Evolutionary conservation across 2,797 vertebrate genomes (phyloP).

Genomic region (Clarias platycephalus): DNA sequence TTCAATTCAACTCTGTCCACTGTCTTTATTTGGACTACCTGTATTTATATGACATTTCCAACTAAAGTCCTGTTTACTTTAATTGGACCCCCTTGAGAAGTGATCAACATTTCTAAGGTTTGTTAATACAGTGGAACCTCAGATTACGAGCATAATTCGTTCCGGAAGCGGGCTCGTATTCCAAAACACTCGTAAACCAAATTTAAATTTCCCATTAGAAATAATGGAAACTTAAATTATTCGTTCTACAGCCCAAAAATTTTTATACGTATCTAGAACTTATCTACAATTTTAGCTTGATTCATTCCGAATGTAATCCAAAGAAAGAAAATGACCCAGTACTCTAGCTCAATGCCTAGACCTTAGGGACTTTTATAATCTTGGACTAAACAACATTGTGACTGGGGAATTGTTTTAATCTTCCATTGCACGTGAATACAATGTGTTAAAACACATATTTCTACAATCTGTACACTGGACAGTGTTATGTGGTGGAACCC

Average conservation of each 20-base stretch:
- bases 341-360: not conserved
- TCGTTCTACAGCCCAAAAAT: too few relatives aligned
- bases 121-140: too few relatives aligned
- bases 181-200: too few relatives aligned
- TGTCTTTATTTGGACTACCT: not conserved
- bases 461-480: not conserved
- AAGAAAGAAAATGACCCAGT: not conserved
- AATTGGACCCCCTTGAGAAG: not conserved
- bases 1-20: not conserved
- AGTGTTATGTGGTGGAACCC: slow-evolving; percentile 26
- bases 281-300: not conserved
- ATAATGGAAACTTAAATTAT: too few relatives aligned
- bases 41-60: not conserved
- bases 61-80: not conserved
- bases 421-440: not conserved
- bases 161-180: too few relatives aligned
- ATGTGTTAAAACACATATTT: not conserved
- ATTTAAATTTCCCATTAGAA: too few relatives aligned
- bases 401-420: not conserved
- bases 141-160: too few relatives aligned
- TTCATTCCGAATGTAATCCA: not conserved
- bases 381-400: not conserved
- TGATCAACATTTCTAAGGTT: not conserved
- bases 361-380: too few relatives aligned
- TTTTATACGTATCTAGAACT: too few relatives aligned